Conservation (phyloP, 2,797 vertebrate species). For the Sebastolobus altivelis region DNA sequence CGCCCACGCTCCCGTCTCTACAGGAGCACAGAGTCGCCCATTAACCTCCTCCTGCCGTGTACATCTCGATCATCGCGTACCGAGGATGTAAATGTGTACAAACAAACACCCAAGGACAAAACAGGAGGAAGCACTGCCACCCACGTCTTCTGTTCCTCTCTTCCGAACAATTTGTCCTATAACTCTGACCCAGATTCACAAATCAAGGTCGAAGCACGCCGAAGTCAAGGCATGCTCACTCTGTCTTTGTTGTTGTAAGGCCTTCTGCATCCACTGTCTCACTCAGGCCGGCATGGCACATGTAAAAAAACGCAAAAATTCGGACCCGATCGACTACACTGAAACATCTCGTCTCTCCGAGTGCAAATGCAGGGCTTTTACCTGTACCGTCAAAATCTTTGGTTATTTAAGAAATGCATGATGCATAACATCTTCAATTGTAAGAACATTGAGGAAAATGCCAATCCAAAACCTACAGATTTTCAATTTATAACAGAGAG, state of each 20-base stretch:
- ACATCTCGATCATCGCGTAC: conserved; percentile 43
- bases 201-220: conserved; percentile 32
- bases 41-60: conserved; percentile 63
- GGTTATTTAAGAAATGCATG: background rate
- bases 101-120: conserved; percentile 72
- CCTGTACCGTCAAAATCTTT: background rate
- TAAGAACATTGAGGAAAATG: background rate
- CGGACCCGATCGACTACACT: background rate
- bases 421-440: background rate
- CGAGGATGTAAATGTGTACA: conserved; percentile 68
- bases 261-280: conserved; percentile 19
- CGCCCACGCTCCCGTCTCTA: conserved; percentile 51
- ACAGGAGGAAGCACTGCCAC: conserved; percentile 64
- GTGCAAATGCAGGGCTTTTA: background rate
- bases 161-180: conserved; percentile 68
- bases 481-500: background rate
- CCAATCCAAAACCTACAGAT: background rate
- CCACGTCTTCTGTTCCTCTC: conserved; percentile 52
- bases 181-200: conserved; percentile 73
- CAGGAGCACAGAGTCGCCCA: conserved; percentile 45
- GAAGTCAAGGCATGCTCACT: conserved; percentile 49
- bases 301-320: background rate
- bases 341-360: background rate
- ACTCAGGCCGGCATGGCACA: background rate
- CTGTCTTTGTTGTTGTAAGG: conserved; percentile 29